A percentile compares a stretch with the other conserved stretches of the same genome.
These are phyloP conservation scores for Megalurothrips usitatus DNA, from an alignment of 2,888 invertebrate genomes.

Conservation along the genomic window DNA sequence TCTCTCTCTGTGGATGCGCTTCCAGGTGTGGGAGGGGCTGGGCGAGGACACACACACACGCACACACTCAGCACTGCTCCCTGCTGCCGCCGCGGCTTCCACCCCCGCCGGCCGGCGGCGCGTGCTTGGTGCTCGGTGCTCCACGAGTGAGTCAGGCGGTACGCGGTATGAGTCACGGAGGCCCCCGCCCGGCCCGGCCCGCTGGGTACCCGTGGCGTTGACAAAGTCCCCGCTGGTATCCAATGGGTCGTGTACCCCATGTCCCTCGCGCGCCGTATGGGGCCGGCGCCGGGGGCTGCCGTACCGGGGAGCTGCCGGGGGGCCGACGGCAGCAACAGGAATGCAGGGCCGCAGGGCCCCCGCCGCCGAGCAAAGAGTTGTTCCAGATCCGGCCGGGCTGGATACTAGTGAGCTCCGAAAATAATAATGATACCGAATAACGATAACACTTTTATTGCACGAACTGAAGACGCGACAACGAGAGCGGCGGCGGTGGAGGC, in stretches of 20 bases:
- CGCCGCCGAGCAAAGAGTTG: neutral
- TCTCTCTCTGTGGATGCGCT: no score
- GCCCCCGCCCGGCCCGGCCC: neutral
- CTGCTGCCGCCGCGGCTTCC: no score
- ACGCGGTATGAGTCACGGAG: neutral
- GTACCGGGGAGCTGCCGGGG: neutral
- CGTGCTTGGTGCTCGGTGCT: neutral
- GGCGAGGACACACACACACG: no score
- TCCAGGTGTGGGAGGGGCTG: no score
- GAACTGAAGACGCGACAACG: no score
- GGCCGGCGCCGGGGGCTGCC: constrained; percentile 1
- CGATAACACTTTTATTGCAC: no score
- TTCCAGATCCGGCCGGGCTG: no score
- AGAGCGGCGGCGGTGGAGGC: no score
- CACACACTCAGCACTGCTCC: no score
- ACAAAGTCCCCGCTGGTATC: neutral
- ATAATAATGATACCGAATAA: no score
- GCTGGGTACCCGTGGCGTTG: constrained; percentile 5
- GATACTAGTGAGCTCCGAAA: no score
- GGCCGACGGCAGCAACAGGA: neutral
- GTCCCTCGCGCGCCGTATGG: constrained; percentile 12
- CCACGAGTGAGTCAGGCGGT: neutral
- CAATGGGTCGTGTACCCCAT: neutral
- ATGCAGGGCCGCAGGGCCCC: neutral
- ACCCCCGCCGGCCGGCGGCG: no score